Percentiles rank a stretch among this genome's conserved stretches.
Evolutionary conservation across 2,113 vertebrate species (phyloP).

Genomic region (Terrapene triunguis): DNA sequence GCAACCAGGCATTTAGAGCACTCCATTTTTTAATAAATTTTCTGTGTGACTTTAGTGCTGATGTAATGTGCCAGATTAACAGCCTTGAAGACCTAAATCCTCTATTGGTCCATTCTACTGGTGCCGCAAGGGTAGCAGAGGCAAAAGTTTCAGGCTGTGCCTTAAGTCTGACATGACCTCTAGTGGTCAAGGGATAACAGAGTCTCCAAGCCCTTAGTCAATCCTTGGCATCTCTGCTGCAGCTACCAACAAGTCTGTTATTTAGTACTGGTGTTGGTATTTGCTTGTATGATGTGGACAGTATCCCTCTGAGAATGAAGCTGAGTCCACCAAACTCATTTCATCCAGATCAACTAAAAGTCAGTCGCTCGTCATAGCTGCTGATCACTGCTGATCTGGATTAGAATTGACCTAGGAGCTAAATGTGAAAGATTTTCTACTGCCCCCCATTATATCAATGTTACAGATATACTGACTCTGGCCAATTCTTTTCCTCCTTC

Average conservation of each 20-base stretch:
- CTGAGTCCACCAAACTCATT: neutral
- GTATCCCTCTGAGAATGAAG: too few species aligned
- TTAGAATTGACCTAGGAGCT: neutral
- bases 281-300: neutral
- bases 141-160: neutral
- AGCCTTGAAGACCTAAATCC: neutral
- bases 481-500: conserved; percentile 13
- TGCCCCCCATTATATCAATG: neutral
- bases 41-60: neutral
- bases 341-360: neutral
- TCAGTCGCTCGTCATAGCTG: neutral
- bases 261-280: neutral
- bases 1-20: neutral
- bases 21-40: neutral
- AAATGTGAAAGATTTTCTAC: neutral
- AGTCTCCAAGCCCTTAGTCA: neutral
- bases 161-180: neutral
- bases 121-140: neutral
- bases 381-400: neutral
- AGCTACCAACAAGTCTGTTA: neutral
- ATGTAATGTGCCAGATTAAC: neutral
- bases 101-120: neutral
- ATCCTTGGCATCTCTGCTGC: neutral
- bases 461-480: conserved; percentile 31
- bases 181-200: neutral